Conservation (phyloP, 2,888 invertebrate genomes). For the Pseudolycoriella hygida region DNA sequence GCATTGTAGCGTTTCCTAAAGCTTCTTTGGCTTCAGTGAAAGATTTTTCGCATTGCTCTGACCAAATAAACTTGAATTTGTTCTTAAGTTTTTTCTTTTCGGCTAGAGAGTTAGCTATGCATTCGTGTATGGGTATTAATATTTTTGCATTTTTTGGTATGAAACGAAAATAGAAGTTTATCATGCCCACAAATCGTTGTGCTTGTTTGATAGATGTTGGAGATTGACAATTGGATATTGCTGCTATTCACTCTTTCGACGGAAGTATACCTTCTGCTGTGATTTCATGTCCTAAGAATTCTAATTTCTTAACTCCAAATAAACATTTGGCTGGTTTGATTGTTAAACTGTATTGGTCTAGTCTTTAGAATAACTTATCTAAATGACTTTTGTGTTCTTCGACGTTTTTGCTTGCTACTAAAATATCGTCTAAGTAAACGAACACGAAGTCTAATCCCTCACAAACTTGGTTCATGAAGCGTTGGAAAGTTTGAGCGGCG, state of each 20-base stretch:
- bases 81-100: too few species aligned
- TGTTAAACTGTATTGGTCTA: slow-evolving; percentile 12
- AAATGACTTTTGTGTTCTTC: slow-evolving; percentile 9
- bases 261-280: slow-evolving; percentile 7
- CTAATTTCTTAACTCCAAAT: slow-evolving; percentile 7
- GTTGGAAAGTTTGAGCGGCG: too few species aligned
- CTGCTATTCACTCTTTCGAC: slow-evolving; percentile 5
- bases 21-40: neutral
- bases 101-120: neutral
- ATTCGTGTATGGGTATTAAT: neutral
- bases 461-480: too few species aligned
- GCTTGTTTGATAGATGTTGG: slow-evolving; percentile 5
- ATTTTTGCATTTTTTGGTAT: neutral
- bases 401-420: slow-evolving; percentile 11
- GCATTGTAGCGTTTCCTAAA: slow-evolving; percentile 11
- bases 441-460: slow-evolving; percentile 14
- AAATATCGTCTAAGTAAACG: slow-evolving; percentile 18
- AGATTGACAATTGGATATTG: slow-evolving; percentile 7
- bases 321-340: too few species aligned
- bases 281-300: slow-evolving; percentile 7
- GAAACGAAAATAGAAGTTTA: neutral
- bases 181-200: slow-evolving; percentile 3
- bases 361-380: slow-evolving; percentile 11
- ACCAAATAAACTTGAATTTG: slow-evolving; percentile 1
- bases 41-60: neutral